A percentile compares a stretch with the other conserved stretches of the same genome.
Conservation (phyloP, 2,113 vertebrate species). For the Deroptyus accipitrinus region DNA sequence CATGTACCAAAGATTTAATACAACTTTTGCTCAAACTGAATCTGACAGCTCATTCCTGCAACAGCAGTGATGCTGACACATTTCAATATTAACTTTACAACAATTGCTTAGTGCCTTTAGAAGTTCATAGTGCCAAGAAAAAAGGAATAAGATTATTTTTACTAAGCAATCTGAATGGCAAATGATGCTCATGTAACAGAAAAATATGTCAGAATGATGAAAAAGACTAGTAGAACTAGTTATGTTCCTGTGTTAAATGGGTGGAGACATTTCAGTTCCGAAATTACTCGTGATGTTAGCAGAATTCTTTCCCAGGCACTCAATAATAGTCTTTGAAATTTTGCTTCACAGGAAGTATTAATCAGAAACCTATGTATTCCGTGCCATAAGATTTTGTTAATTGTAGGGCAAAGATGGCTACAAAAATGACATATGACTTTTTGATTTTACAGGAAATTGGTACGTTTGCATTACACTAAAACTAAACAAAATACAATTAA, state of each 20-base stretch:
- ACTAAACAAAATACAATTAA: not conserved
- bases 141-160: not conserved
- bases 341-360: not conserved
- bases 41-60: not conserved
- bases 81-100: not conserved
- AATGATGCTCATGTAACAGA: not conserved
- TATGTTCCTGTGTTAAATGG: not conserved
- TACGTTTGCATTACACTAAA: not conserved
- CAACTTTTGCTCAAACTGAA: not conserved
- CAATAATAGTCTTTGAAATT: not conserved
- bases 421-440: not conserved
- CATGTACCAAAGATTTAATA: not conserved
- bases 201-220: not conserved
- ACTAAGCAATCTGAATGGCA: not conserved
- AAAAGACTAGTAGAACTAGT: not conserved
- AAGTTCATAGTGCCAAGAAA: not conserved
- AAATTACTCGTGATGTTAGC: not conserved
- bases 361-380: not conserved
- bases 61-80: not conserved
- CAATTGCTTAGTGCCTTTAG: not conserved
- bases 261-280: not conserved
- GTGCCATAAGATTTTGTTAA: not conserved
- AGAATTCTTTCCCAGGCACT: not conserved
- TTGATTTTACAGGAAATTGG: not conserved
- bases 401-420: not conserved